These are phyloP conservation scores for Xestia xanthographa DNA, from an alignment of 2,888 invertebrate genomes.

Conservation along the genomic window DNA sequence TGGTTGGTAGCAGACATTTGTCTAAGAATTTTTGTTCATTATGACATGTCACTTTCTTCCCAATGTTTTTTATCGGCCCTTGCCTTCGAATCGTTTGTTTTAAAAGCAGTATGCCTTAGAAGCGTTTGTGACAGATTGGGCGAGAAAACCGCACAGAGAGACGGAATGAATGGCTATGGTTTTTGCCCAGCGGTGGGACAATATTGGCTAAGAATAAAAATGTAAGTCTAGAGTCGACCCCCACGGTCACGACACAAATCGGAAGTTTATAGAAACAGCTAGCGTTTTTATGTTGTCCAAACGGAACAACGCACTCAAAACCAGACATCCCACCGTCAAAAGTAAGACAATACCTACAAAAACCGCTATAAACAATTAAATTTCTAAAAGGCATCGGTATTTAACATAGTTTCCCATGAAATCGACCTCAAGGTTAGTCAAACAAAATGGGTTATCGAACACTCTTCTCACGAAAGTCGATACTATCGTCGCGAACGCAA, in stretches of 20 bases:
- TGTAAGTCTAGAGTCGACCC: too few relatives aligned
- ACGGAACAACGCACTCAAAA: neutral
- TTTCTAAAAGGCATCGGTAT: slow-evolving; percentile 56
- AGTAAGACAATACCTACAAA: slow-evolving; percentile 43
- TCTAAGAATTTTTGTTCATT: too few relatives aligned
- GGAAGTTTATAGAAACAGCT: neutral
- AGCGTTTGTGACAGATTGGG: too few relatives aligned
- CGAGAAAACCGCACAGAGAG: too few relatives aligned
- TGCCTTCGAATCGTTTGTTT: too few relatives aligned
- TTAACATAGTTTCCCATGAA: slow-evolving; percentile 74
- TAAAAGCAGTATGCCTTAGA: too few relatives aligned
- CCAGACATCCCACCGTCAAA: slow-evolving; percentile 24
- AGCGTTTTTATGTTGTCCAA: neutral
- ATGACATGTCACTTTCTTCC: too few relatives aligned
- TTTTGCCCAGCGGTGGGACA: too few relatives aligned
- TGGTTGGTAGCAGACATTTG: too few relatives aligned
- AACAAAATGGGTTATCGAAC: slow-evolving; percentile 65
- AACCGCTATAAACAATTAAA: slow-evolving; percentile 63
- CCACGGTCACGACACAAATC: neutral
- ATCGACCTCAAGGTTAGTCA: slow-evolving; percentile 69
- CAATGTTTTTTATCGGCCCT: too few relatives aligned
- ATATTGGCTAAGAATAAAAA: too few relatives aligned
- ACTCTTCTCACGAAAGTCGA: slow-evolving; percentile 65
- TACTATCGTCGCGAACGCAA: slow-evolving; percentile 49
- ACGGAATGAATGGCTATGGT: too few relatives aligned